Evolutionary conservation across 2,888 invertebrate genomes (phyloP).

Genomic region (Rhamphomyia laevipes): DNA sequence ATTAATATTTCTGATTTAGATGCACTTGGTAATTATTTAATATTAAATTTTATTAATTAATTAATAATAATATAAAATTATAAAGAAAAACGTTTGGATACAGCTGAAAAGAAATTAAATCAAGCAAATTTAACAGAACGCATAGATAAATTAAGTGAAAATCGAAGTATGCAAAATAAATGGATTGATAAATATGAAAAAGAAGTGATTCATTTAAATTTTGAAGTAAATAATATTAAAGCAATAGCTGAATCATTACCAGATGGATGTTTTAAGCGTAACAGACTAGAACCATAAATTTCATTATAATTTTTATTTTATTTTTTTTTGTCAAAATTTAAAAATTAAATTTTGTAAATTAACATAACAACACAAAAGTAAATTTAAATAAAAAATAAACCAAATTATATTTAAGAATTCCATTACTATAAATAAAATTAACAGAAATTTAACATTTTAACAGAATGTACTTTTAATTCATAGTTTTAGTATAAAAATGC

Average conservation of each 20-base stretch:
- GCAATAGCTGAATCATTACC: conserved; percentile 72
- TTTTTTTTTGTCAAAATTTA: neutral
- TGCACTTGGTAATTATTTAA: conserved; percentile 39
- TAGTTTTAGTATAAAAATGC: no score
- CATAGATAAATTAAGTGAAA: conserved; percentile 59
- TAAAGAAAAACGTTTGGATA: conserved; percentile 51
- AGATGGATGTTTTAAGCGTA: conserved; percentile 63
- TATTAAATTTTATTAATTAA: conserved; percentile 7
- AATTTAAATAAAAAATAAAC: no score
- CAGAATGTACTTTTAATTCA: no score
- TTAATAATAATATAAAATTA: neutral
- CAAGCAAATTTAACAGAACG: conserved; percentile 65
- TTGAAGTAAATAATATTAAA: conserved; percentile 73
- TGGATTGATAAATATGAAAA: conserved; percentile 71
- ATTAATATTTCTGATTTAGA: conserved; percentile 57
- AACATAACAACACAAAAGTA: no score
- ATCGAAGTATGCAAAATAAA: conserved; percentile 56
- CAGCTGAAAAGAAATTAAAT: conserved; percentile 58
- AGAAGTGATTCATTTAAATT: conserved; percentile 54
- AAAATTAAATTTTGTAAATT: no score
- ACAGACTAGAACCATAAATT: conserved; percentile 54
- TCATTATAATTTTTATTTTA: neutral
- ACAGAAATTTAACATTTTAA: no score
- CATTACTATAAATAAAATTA: no score
- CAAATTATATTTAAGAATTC: no score